Evolutionary conservation across 2,888 invertebrate genomes (phyloP), one percentile per base, ranked within the genome.

Genomic region (Glaucopsyche alexis): DNA sequence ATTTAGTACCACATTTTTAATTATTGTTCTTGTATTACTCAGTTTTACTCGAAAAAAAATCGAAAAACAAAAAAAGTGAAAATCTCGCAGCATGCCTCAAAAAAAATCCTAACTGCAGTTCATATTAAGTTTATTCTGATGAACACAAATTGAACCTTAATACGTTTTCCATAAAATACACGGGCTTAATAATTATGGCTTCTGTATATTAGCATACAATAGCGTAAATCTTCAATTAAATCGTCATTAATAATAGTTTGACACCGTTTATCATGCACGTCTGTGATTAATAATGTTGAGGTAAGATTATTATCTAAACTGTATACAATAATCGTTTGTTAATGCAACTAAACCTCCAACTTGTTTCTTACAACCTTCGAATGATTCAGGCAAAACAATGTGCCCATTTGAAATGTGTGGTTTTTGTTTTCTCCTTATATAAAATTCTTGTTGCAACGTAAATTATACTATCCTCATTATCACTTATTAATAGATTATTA

Each of bases 181-280:
- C 19, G 5, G 11, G 5, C 16, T 29, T 13, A 60, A 49, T 47
- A 47, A 49, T 14, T 14, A 47, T 29, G 49, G 69, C 69, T 69
- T 47, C 69, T 69, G 69, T 69, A 19, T 49, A 69, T 69, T 69
- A 69, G 49, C 69, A 69, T 69, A 69, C 69, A 69, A 69, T 69
- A 29, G 69, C 49, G 69, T 49, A 49, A 69, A 49, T 69, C 7
- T 69, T 69, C 69, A 69, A 69, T 69, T 69, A 69, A 47, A 69
- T 69, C 47, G 72, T 72, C 71, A 67, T 76, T 74, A 76, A 74
- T 77, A 74, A 75, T 76, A 72, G 72, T 74, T 77, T 69, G 71
- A 29, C 64, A 71, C 52, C 45, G 47, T 29, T 69, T 71, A 49
- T 72, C 71, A 73, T 70, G 64, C 47, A 71, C 70, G 74, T 76